A percentile compares a stretch with the other conserved stretches of the same genome.
phyloP scores from a whole-genome alignment of 2,113 vertebrate species.

The Hydrochoerus hydrochaeris region DNA sequence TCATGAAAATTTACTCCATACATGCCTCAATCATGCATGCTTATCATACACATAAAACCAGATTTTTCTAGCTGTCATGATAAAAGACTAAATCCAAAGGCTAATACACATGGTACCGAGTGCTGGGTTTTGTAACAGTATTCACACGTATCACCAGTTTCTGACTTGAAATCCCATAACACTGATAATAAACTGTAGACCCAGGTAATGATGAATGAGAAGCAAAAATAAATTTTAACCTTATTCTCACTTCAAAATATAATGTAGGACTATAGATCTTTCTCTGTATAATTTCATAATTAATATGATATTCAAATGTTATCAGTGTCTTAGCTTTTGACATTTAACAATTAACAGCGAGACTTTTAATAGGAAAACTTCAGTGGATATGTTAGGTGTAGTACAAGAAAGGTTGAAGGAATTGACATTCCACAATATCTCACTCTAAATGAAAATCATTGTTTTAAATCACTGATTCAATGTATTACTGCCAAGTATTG shows the following conservation, averaged over 20 bases:
- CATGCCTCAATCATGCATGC: constrained; percentile 70
- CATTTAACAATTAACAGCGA: background rate
- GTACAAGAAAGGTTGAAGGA: background rate
- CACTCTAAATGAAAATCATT: background rate
- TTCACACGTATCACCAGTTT: background rate
- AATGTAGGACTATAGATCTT: background rate
- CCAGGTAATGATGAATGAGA: background rate
- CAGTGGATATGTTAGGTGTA: background rate
- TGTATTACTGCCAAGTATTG: background rate
- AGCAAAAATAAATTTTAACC: background rate
- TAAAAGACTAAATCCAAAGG: constrained; percentile 66
- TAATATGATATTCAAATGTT: background rate
- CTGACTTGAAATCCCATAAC: background rate
- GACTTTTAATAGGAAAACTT: background rate
- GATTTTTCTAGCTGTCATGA: constrained; percentile 79
- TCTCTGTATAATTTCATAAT: background rate
- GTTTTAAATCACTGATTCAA: background rate
- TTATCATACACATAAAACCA: constrained; percentile 76
- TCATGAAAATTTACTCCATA: constrained; percentile 77
- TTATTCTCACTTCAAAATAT: background rate
- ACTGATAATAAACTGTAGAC: background rate
- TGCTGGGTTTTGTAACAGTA: background rate
- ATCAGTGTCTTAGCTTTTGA: background rate
- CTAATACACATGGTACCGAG: constrained; percentile 48
- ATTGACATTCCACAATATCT: background rate